These are phyloP conservation scores for Ctena decussata DNA, from an alignment of 2,888 invertebrate genomes.

Conservation along the genomic window DNA sequence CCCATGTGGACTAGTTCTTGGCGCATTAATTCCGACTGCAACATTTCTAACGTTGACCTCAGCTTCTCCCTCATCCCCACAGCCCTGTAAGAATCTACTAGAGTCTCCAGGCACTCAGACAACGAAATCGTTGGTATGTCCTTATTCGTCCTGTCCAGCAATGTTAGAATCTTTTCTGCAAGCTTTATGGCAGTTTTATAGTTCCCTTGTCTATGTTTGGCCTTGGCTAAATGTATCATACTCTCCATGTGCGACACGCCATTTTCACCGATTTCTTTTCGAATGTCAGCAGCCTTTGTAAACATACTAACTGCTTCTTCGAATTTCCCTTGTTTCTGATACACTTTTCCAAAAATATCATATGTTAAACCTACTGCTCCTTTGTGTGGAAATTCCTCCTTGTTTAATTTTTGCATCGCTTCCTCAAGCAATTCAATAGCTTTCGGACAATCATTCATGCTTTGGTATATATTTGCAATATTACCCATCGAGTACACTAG, in stretches of 20 bases:
- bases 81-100: conserved; percentile 34
- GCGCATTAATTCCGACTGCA: conserved; percentile 52
- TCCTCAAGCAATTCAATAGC: conserved; percentile 48
- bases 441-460: conserved; percentile 23
- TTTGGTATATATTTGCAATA: conserved; percentile 53
- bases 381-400: conserved; percentile 1
- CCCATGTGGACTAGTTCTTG: conserved; percentile 32
- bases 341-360: conserved; percentile 48
- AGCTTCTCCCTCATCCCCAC: conserved; percentile 28
- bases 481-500: conserved; percentile 64
- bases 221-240: conserved; percentile 41
- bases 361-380: conserved; percentile 18
- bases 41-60: conserved; percentile 29
- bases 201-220: conserved; percentile 16
- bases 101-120: conserved; percentile 33
- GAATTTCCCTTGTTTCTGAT: conserved; percentile 14
- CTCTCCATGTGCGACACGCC: conserved; percentile 31
- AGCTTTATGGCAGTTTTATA: conserved; percentile 26
- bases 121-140: conserved; percentile 43
- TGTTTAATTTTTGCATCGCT: conserved; percentile 29
- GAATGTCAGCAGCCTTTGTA: conserved; percentile 43
- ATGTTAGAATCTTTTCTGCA: conserved; percentile 26
- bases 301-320: conserved; percentile 39
- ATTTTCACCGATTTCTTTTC: conserved; percentile 25
- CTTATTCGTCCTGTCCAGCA: conserved; percentile 15